Conservation (phyloP, 2,888 invertebrate species). For the Lochmaea crataegi region DNA sequence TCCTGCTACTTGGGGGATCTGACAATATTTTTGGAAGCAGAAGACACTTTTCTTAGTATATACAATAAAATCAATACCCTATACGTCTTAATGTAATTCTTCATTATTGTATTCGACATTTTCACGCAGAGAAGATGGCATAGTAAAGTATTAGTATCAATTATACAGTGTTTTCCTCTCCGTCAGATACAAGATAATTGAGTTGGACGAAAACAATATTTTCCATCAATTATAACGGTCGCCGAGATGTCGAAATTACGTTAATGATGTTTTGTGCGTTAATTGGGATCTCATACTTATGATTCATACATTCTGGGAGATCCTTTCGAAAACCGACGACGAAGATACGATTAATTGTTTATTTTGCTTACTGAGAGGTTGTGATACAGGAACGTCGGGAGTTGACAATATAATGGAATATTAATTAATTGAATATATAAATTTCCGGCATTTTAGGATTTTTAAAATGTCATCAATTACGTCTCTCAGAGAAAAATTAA, state of each 20-base stretch:
- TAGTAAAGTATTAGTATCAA: slow-evolving; percentile 4
- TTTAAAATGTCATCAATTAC: too few species aligned
- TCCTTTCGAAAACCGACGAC: background rate
- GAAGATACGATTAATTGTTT: background rate
- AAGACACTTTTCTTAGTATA: background rate
- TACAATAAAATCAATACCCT: slow-evolving; percentile 2
- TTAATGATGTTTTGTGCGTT: slow-evolving; percentile 3
- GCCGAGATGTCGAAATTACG: background rate
- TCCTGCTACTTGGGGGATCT: too few species aligned
- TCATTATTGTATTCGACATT: slow-evolving; percentile 1
- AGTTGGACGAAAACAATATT: slow-evolving; percentile 11
- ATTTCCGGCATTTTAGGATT: too few species aligned
- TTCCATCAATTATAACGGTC: slow-evolving; percentile 5
- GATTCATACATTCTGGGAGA: background rate
- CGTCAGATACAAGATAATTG: slow-evolving; percentile 2
- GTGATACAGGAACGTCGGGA: too few species aligned
- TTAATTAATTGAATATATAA: too few species aligned
- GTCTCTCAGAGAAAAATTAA: too few species aligned
- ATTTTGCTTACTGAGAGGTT: background rate
- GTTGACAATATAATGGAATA: background rate
- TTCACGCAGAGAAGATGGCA: slow-evolving; percentile 2
- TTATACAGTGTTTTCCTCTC: background rate
- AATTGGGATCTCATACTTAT: background rate
- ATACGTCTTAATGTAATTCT: background rate
- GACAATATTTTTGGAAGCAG: background rate